Conservation (phyloP, 2,797 vertebrate genomes). For the Todus mexicanus region DNA sequence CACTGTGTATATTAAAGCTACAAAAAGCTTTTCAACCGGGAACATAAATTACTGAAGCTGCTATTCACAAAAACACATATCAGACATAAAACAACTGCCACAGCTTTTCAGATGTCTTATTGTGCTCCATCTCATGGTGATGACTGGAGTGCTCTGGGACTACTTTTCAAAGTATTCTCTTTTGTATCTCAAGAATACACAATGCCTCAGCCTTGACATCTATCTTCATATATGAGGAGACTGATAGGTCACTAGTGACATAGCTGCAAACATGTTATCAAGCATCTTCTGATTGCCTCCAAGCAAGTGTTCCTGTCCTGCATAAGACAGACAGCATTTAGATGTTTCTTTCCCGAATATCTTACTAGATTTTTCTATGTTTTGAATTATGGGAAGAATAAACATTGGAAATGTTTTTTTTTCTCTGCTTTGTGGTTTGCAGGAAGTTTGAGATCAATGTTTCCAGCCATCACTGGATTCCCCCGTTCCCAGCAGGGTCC, state of each 20-base stretch:
- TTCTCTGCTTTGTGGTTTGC: not conserved
- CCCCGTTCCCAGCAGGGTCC: not conserved
- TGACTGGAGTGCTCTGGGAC: slow-evolving; percentile 44
- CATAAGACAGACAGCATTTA: not conserved
- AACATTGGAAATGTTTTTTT: not conserved
- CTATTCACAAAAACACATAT: slow-evolving; percentile 63
- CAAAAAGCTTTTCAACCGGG: slow-evolving; percentile 49
- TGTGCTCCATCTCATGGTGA: slow-evolving; percentile 53
- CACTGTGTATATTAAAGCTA: slow-evolving; percentile 46
- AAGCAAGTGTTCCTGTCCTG: not conserved
- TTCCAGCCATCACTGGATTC: not conserved
- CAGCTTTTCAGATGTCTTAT: slow-evolving; percentile 56
- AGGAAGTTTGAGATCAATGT: not conserved
- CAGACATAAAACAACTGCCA: slow-evolving; percentile 66
- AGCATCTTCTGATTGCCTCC: not conserved
- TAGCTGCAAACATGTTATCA: not conserved
- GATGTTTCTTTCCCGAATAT: not conserved
- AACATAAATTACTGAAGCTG: slow-evolving; percentile 57
- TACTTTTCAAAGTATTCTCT: slow-evolving; percentile 53
- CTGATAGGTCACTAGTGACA: slow-evolving; percentile 17
- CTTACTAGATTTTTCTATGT: not conserved
- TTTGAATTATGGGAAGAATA: not conserved
- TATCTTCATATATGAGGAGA: slow-evolving; percentile 23
- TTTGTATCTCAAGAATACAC: slow-evolving; percentile 42
- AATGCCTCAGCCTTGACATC: slow-evolving; percentile 54